phyloP scores from a whole-genome alignment of 2,888 invertebrate genomes.

The Gerris lacustris region DNA sequence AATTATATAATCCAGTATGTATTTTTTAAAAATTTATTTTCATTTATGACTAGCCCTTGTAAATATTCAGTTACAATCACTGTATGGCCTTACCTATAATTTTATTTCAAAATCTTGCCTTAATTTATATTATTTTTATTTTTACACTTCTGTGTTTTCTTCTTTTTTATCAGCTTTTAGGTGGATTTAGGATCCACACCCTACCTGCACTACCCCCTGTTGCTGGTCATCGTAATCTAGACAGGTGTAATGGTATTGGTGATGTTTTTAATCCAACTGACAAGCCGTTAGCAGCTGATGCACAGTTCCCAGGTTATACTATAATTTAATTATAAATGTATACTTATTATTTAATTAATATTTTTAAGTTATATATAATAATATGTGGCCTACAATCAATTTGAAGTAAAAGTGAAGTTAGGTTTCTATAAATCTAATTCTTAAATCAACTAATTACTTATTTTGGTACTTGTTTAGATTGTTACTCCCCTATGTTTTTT shows the following conservation, averaged over 20 bases:
- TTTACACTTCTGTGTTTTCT: not conserved
- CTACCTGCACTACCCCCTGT: constrained; percentile 51
- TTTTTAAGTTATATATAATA: too few species aligned
- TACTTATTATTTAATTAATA: too few species aligned
- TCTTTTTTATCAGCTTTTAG: constrained; percentile 36
- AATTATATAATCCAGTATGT: constrained; percentile 20
- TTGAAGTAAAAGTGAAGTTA: too few species aligned
- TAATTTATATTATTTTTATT: too few species aligned
- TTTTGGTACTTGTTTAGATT: too few species aligned
- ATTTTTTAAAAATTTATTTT: not conserved
- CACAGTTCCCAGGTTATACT: constrained; percentile 28
- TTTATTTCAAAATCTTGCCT: too few species aligned
- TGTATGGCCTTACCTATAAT: too few species aligned
- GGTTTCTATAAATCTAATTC: too few species aligned
- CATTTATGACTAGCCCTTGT: not conserved
- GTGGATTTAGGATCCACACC: constrained; percentile 57
- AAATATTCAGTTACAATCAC: too few species aligned
- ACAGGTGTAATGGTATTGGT: constrained; percentile 57
- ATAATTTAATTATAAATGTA: not conserved
- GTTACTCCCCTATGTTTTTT: too few species aligned
- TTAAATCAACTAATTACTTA: too few species aligned
- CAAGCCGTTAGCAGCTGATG: constrained; percentile 30
- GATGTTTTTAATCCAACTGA: constrained; percentile 61
- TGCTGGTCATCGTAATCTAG: constrained; percentile 38
- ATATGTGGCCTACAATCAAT: too few species aligned